Conservation (phyloP, 2,113 vertebrate species). For the Embiotoca jacksoni region DNA sequence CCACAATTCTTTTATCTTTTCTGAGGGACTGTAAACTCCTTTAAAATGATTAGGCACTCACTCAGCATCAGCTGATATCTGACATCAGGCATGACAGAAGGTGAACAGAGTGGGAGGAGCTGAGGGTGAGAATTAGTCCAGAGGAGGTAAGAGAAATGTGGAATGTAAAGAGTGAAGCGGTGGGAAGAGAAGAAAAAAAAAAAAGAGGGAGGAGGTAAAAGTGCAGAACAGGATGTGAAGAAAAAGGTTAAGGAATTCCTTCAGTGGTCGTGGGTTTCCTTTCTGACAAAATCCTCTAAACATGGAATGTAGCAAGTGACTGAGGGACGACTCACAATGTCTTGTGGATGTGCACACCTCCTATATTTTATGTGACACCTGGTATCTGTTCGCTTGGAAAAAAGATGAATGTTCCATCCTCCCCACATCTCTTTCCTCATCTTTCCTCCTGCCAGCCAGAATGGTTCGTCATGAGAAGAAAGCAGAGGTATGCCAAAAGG, state of each 20-base stretch:
- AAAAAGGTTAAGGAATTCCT: conserved; percentile 27
- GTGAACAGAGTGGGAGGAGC: conserved; percentile 4
- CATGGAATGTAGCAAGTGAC: conserved; percentile 48
- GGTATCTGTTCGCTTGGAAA: conserved; percentile 18
- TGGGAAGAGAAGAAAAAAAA: conserved; percentile 29
- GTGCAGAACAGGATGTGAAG: conserved; percentile 32
- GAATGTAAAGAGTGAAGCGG: conserved; percentile 9
- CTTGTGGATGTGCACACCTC: conserved; percentile 13
- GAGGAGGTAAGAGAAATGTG: background rate
- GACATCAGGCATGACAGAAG: conserved; percentile 1
- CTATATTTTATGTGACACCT: conserved; percentile 34
- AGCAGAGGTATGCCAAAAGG: conserved; percentile 61
- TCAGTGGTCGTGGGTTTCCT: conserved; percentile 41
- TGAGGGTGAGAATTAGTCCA: background rate
- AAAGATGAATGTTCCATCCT: conserved; percentile 51
- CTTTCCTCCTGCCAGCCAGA: conserved; percentile 47
- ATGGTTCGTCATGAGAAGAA: conserved; percentile 62
- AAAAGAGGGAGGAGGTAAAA: conserved; percentile 40
- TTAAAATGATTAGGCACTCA: conserved; percentile 28
- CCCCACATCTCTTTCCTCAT: conserved; percentile 26
- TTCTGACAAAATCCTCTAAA: conserved; percentile 36
- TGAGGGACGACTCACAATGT: conserved; percentile 25
- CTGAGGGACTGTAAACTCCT: background rate
- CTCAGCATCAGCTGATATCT: conserved; percentile 23
- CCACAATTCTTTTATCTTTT: background rate